Base-by-base conservation (phyloP, 2,113 vertebrate species). In the Anseranas semipalmata region DNA sequence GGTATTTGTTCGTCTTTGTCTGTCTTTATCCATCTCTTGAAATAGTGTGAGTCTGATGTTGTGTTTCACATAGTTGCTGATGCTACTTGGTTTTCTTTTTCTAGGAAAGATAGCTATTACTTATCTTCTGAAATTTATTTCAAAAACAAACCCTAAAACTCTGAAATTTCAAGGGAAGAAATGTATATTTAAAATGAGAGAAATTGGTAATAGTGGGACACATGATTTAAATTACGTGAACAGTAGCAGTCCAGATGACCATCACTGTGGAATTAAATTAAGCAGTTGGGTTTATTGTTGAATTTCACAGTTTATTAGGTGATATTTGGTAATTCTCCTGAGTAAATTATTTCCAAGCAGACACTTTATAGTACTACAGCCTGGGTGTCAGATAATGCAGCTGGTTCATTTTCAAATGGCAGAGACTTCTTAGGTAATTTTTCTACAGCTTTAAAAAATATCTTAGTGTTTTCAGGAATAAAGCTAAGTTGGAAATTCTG, bases 401-500 rank as follows among this genome's bases (percentile, higher is more conserved):
- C 76, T 91, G 84, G 39, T 41, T 76, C 30, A 7, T 72, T 92
- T 90, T 90, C 65, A 78, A 21, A 72, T 24, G 39, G 46, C 28
- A 74, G 55, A 33, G 33, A 45, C 19, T 5, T 77, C 55, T 90
- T 63, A 37, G 1, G 25, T 67, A 28, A 35, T 87, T 71, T 72
- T 53, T 95, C 37, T 55, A 43, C 84, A 89, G 71, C 90, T 95
- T 96, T 86, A 60, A 94, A 86, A 95, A 75, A 66, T 33, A 74
- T 32, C 72, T 80, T 43, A 9, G n/a, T 63, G 90, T 94, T 93
- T 76, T 92, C 71, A 95, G 89, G 79, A 96, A 56, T 60, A 59
- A 84, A 77, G 74, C 35, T 86, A 32, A 55, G 46, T 88, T 97
- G 95, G 94, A 96, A 93, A 89, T 94, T 93, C 67, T 96, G 80